Base-by-base conservation (phyloP, 2,113 vertebrate species). In the Clarias batrachus region DNA sequence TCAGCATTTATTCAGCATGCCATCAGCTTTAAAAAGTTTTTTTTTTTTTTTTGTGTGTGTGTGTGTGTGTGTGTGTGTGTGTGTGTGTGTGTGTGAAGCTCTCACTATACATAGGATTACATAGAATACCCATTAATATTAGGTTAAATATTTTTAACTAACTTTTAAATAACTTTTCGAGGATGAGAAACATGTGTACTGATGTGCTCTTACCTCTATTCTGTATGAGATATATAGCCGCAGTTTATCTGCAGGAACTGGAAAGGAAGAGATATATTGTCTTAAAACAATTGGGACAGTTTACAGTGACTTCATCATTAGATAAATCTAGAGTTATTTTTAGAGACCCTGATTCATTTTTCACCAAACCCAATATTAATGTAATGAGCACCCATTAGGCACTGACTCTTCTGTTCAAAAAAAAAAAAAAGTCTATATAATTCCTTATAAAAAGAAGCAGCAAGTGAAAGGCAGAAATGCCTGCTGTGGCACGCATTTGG, bases 141-240 rank as follows among this genome's bases (percentile, higher is more conserved):
- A 14, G 8, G 14, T 62, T 59, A 14, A 17, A 59, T 14, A 59
- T 59, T 33, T 33, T 33, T 33, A 33, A 33, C 30, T 33, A 33
- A 33, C 30, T 1, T 33, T 33, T 33, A 33, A 33, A 2, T 33
- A 68, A 21, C 13, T 10, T 71, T 66, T 63, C 19, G 21, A 23
- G 60, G 7, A 33, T 37, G 54, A 48, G n/a, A 76, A 73, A 52
- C 21, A 3, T 25, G 48, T 25, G 54, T 17, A 52, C 19, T 78
- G 33, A 68, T 87, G 23, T 10, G 68, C 25, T 48, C 88, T 87
- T 83, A 92, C 91, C 96, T 97, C 96, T 37, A 95, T 95, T 33
- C 93, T 93, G 90, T 96, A 97, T 82, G 97, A 93, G 91, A 99
- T 84, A 89, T 96, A 96, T 91, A 98, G 93, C 62, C 94, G 96